phyloP scores from a whole-genome alignment of 2,113 vertebrate species.

The Gavia stellata region DNA sequence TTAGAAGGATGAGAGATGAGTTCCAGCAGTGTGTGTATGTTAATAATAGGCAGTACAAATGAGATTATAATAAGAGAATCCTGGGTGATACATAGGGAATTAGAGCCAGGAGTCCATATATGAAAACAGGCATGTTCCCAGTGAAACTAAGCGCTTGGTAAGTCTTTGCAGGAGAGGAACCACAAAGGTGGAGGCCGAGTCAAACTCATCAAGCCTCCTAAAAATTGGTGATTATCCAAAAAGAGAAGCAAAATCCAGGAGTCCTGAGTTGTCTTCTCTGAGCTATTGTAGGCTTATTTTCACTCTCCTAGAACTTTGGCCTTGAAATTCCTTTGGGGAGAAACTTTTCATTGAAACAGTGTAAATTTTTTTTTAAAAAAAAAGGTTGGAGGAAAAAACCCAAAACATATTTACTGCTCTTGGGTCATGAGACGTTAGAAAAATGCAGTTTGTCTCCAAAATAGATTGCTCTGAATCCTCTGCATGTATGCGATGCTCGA shows the following conservation, averaged over 20 bases:
- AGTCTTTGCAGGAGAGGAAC: neutral
- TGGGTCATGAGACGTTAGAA: neutral
- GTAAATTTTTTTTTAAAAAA: neutral
- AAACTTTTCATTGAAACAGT: neutral
- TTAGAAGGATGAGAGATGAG: neutral
- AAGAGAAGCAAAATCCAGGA: neutral
- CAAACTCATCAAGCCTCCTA: neutral
- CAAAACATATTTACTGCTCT: neutral
- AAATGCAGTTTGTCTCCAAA: neutral
- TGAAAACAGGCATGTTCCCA: neutral
- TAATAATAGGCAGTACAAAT: conserved; percentile 28
- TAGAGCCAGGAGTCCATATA: neutral
- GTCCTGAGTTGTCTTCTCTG: neutral
- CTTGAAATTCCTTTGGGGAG: neutral
- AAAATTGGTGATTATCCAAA: neutral
- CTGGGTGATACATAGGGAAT: neutral
- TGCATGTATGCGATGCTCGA: neutral
- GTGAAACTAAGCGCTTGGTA: neutral
- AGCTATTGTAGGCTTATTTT: neutral
- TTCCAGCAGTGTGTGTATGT: neutral
- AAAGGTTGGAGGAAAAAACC: neutral
- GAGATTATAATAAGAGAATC: conserved; percentile 22
- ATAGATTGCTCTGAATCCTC: neutral
- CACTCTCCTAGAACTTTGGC: neutral
- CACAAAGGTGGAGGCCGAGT: neutral